These are phyloP conservation scores for Papilio gigon DNA, from an alignment of 2,888 invertebrate genomes.

Conservation along the genomic window DNA sequence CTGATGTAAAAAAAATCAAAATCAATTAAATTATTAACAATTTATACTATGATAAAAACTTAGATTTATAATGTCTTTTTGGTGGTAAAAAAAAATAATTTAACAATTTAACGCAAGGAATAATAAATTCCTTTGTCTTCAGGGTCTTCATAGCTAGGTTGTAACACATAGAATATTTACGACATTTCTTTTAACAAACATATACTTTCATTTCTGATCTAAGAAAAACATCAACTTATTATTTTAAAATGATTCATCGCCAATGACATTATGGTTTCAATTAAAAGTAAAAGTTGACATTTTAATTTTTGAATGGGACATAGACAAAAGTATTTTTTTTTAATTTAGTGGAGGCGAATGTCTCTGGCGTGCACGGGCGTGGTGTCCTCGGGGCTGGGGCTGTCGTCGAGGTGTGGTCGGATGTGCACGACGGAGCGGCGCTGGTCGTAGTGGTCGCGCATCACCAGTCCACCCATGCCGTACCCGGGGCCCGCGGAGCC, in stretches of 20 bases:
- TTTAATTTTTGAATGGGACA: neutral
- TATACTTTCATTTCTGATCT: neutral
- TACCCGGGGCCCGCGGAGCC: slow-evolving; percentile 79
- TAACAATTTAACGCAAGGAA: neutral
- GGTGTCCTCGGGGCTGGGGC: slow-evolving; percentile 87
- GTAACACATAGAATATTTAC: slow-evolving; percentile 2
- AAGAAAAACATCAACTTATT: neutral
- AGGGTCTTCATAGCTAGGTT: neutral
- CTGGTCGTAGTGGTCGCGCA: slow-evolving; percentile 80
- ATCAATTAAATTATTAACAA: too few relatives aligned
- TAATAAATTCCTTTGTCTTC: slow-evolving; percentile 1
- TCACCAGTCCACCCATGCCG: slow-evolving; percentile 73
- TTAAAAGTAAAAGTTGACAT: neutral
- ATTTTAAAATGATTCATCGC: neutral
- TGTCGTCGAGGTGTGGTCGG: slow-evolving; percentile 85
- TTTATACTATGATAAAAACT: neutral
- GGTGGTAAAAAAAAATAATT: neutral
- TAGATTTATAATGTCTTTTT: neutral
- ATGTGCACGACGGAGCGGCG: slow-evolving; percentile 85
- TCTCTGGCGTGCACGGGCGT: slow-evolving; percentile 84
- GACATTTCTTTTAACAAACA: slow-evolving; percentile 5
- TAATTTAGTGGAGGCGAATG: slow-evolving; percentile 77
- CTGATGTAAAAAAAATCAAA: too few relatives aligned
- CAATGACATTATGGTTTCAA: neutral
- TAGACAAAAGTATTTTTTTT: slow-evolving; percentile 10